Conservation (phyloP, 2,113 vertebrate species). For the Eidolon helvum region DNA sequence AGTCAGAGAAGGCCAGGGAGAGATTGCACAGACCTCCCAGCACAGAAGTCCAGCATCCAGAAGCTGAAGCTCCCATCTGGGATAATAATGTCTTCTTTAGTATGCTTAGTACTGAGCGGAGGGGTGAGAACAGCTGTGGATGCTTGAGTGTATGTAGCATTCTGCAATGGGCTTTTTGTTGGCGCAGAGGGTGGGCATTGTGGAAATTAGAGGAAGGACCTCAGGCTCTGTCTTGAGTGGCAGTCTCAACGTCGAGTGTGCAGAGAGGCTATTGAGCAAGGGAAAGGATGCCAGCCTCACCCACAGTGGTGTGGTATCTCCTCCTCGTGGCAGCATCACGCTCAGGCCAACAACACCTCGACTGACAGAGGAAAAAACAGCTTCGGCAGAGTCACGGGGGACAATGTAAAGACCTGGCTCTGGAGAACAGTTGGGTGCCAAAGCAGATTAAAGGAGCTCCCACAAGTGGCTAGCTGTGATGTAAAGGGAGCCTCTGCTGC, state of each 20-base stretch:
- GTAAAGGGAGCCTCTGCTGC: not conserved
- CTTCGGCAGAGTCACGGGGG: not conserved
- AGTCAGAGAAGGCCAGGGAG: not conserved
- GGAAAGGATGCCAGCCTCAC: no score
- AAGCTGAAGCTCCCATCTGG: not conserved
- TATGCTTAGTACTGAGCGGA: not conserved
- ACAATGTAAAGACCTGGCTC: not conserved
- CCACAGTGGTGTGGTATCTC: accelerated
- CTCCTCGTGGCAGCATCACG: not conserved
- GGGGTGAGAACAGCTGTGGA: not conserved
- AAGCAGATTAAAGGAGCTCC: not conserved
- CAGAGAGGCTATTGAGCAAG: not conserved
- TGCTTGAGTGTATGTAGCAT: no score
- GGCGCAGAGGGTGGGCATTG: no score
- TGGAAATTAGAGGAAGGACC: not conserved
- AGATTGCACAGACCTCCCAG: not conserved
- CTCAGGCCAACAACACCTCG: not conserved
- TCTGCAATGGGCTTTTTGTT: not conserved
- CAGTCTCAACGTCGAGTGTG: not conserved
- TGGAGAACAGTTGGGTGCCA: not conserved
- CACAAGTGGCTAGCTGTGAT: not conserved
- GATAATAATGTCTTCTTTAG: not conserved
- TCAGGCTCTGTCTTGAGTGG: not conserved
- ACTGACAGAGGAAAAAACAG: not conserved
- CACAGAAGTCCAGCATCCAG: not conserved